Evolutionary conservation across 2,888 invertebrate genomes (phyloP).

Genomic region (Caenorhabditis imperialis): DNA sequence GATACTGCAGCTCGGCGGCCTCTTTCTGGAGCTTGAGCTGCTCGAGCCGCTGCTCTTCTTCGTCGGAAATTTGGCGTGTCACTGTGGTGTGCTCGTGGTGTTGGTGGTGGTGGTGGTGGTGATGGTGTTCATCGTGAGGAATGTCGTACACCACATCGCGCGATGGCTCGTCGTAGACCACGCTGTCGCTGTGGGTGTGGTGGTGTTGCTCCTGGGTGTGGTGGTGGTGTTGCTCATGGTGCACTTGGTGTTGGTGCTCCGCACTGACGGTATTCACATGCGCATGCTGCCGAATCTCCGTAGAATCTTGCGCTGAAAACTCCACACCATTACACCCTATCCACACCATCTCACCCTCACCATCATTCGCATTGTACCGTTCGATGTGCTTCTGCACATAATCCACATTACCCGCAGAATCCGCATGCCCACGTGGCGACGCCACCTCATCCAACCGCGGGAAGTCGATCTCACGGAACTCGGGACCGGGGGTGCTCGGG

Average conservation of each 20-base stretch:
- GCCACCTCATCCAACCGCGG: slow-evolving; percentile 23
- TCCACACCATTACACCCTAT: too few species aligned
- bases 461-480: slow-evolving; percentile 34
- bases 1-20: slow-evolving; percentile 1
- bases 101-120: neutral
- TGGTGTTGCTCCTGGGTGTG: slow-evolving; percentile 10
- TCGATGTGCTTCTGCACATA: slow-evolving; percentile 44
- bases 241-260: slow-evolving; percentile 8
- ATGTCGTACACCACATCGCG: slow-evolving; percentile 35
- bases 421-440: slow-evolving; percentile 6
- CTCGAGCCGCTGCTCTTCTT: neutral
- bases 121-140: slow-evolving; percentile 38
- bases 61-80: neutral
- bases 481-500: slow-evolving; percentile 39
- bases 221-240: slow-evolving; percentile 2
- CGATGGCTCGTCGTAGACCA: neutral
- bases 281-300: slow-evolving; percentile 32
- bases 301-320: slow-evolving; percentile 14
- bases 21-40: too few species aligned
- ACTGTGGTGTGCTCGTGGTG: neutral
- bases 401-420: slow-evolving; percentile 25
- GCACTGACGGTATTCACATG: slow-evolving; percentile 20
- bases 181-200: slow-evolving; percentile 1
- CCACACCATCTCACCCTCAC: neutral
- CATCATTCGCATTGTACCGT: slow-evolving; percentile 47